A percentile compares a stretch with the other conserved stretches of the same genome.
Evolutionary conservation across 2,888 invertebrate genomes (phyloP).

Genomic region (Epiblema foenella): DNA sequence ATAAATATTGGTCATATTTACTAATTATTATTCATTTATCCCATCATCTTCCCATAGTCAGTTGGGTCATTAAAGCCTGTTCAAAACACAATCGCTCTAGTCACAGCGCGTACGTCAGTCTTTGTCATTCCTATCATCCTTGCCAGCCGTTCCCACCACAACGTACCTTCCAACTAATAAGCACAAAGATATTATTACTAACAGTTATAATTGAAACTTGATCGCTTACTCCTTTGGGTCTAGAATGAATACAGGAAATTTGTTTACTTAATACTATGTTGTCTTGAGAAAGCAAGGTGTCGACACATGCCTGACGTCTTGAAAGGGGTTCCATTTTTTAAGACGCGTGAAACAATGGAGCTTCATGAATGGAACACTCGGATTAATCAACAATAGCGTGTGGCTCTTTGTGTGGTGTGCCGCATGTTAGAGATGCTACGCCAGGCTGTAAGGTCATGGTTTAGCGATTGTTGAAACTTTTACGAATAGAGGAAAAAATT

Average conservation of each 20-base stretch:
- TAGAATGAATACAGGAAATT: not conserved
- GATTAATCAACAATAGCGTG: slow-evolving; percentile 72
- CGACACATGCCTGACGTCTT: slow-evolving; percentile 50
- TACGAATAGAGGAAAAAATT: not conserved
- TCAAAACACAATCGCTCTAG: slow-evolving; percentile 33
- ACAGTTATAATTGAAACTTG: slow-evolving; percentile 3
- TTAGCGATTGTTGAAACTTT: not conserved
- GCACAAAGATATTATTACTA: slow-evolving; percentile 13
- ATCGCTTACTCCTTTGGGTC: not conserved
- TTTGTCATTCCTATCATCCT: slow-evolving; percentile 60
- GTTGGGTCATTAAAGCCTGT: slow-evolving; percentile 19
- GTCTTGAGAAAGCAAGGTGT: slow-evolving; percentile 9
- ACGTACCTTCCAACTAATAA: slow-evolving; percentile 48
- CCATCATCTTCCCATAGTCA: not conserved
- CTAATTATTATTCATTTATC: not conserved
- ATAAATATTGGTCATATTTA: not conserved
- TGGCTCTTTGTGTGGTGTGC: slow-evolving; percentile 54
- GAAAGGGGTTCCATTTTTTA: slow-evolving; percentile 71
- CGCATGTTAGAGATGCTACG: slow-evolving; percentile 26
- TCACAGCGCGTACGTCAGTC: slow-evolving; percentile 25
- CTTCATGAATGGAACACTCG: slow-evolving; percentile 72
- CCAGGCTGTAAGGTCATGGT: slow-evolving; percentile 1
- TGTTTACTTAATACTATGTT: slow-evolving; percentile 3
- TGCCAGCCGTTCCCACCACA: slow-evolving; percentile 62
- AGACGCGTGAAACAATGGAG: slow-evolving; percentile 68